These are phyloP conservation scores for Lagria hirta DNA, from an alignment of 2,888 invertebrate genomes.

Conservation along the genomic window DNA sequence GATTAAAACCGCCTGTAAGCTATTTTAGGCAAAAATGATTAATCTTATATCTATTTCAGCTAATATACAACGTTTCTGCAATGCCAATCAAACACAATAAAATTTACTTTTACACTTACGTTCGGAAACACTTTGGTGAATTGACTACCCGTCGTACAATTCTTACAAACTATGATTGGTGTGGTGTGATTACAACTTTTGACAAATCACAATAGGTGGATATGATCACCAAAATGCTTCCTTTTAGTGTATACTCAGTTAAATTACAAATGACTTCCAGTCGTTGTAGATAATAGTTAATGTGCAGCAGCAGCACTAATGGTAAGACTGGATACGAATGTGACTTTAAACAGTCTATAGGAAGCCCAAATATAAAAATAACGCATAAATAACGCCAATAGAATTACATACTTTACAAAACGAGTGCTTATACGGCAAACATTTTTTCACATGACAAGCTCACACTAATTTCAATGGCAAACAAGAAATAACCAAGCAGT, in stretches of 20 bases:
- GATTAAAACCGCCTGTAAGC: not conserved
- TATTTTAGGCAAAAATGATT: no score
- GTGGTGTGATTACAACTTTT: slow-evolving; percentile 17
- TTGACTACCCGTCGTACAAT: no score
- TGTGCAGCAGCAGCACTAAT: slow-evolving; percentile 40
- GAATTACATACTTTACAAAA: slow-evolving; percentile 38
- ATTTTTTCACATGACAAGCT: slow-evolving; percentile 1
- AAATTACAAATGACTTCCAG: slow-evolving; percentile 37
- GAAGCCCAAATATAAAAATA: slow-evolving; percentile 43
- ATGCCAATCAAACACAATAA: slow-evolving; percentile 40
- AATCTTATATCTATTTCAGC: no score
- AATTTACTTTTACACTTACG: slow-evolving; percentile 23
- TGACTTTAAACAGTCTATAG: slow-evolving; percentile 35
- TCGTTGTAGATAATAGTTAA: slow-evolving; percentile 28
- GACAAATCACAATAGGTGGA: slow-evolving; percentile 20
- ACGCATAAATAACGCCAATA: slow-evolving; percentile 32
- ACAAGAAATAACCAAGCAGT: no score
- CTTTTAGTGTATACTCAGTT: slow-evolving; percentile 42
- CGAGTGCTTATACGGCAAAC: slow-evolving; percentile 4
- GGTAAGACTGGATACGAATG: slow-evolving; percentile 30
- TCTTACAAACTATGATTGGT: slow-evolving; percentile 26
- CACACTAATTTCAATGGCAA: not conserved
- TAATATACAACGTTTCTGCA: slow-evolving; percentile 36
- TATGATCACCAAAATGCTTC: slow-evolving; percentile 29
- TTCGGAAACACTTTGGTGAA: slow-evolving; percentile 18